phyloP scores from a whole-genome alignment of 2,113 vertebrate species.

The Orthonyx spaldingii region DNA sequence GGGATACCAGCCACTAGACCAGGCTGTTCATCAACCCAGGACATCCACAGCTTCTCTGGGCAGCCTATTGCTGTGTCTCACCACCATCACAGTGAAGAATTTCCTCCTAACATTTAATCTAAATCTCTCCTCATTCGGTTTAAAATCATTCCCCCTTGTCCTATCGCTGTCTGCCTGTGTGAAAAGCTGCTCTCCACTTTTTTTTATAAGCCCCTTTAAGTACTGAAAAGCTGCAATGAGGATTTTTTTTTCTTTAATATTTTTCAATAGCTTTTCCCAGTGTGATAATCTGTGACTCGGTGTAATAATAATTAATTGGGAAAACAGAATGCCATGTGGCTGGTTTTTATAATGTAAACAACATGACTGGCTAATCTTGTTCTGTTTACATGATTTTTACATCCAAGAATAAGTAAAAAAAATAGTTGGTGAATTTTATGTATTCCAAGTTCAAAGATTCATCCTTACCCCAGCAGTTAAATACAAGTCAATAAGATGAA shows the following conservation, averaged over 20 bases:
- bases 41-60: background rate
- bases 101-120: background rate
- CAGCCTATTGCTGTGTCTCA: background rate
- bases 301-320: background rate
- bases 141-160: background rate
- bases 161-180: accelerated
- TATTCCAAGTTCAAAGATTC: background rate
- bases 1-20: too few relatives aligned
- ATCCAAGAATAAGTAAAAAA: background rate
- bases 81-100: background rate
- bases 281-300: background rate
- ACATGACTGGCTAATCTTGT: background rate
- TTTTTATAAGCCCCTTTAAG: background rate
- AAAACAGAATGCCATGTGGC: background rate
- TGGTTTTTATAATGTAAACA: background rate
- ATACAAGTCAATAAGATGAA: background rate
- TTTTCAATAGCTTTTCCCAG: background rate
- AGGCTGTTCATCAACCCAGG: background rate
- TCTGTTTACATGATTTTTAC: background rate
- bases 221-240: background rate
- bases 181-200: background rate
- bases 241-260: background rate
- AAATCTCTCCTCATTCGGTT: background rate
- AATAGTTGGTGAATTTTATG: background rate
- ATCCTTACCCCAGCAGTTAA: background rate